Evolutionary conservation across 2,113 vertebrate species (phyloP).

Genomic region (Pandion haliaetus): DNA sequence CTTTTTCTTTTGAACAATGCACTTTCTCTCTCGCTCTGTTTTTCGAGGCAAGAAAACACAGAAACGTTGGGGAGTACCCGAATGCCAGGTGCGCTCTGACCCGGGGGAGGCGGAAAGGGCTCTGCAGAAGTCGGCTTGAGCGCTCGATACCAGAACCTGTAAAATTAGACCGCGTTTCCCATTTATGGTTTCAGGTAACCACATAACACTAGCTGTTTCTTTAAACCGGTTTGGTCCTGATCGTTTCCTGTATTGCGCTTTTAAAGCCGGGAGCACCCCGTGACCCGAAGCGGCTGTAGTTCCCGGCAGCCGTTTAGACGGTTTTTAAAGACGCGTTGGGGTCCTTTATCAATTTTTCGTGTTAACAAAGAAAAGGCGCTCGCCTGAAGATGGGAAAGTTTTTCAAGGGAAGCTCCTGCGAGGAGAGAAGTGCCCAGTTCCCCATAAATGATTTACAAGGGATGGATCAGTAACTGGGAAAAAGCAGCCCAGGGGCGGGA

Average conservation of each 20-base stretch:
- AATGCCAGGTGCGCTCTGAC: not conserved
- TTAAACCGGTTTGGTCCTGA: slow-evolving; percentile 43
- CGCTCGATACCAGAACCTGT: not conserved
- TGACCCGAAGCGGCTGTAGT: slow-evolving; percentile 24
- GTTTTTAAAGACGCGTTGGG: slow-evolving; percentile 26
- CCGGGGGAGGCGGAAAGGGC: not conserved
- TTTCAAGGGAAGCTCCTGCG: slow-evolving; percentile 37
- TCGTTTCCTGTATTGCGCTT: slow-evolving; percentile 42
- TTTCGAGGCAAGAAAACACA: not conserved
- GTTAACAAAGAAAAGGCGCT: slow-evolving; percentile 22
- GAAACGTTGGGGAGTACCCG: not conserved
- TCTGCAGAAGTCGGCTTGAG: not conserved
- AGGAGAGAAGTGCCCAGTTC: not conserved
- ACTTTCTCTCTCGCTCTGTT: not conserved
- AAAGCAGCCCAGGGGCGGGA: not conserved
- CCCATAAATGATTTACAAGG: slow-evolving; percentile 55
- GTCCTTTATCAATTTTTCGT: slow-evolving; percentile 31
- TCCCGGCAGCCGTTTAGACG: slow-evolving; percentile 31
- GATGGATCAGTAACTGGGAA: slow-evolving; percentile 28
- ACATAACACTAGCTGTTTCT: slow-evolving; percentile 34
- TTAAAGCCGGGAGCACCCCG: slow-evolving; percentile 8
- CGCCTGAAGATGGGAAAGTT: slow-evolving; percentile 32
- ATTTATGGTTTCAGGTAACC: slow-evolving; percentile 32
- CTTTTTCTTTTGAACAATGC: not conserved
- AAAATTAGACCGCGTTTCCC: slow-evolving; percentile 8